phyloP scores from a whole-genome alignment of 1,140 invertebrate species.

The Metaphire vulgaris region DNA sequence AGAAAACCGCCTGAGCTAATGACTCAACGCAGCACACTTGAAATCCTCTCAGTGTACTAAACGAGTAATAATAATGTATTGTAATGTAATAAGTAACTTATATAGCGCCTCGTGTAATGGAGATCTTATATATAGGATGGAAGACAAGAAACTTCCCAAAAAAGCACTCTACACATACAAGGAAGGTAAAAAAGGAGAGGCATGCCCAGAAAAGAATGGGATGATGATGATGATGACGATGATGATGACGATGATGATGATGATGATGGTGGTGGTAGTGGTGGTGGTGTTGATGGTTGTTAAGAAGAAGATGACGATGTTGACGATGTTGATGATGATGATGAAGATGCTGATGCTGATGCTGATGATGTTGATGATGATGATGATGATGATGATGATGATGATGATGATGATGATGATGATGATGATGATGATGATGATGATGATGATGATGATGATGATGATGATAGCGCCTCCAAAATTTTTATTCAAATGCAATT shows the following conservation, averaged over 20 bases:
- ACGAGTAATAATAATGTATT: too few species aligned
- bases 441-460: neutral
- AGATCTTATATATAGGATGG: too few species aligned
- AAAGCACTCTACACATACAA: too few species aligned
- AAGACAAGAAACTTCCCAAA: too few species aligned
- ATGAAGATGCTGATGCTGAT: slow-evolving; percentile 3
- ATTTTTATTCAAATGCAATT: neutral
- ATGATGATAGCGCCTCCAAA: neutral
- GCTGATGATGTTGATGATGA: neutral
- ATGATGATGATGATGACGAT: neutral
- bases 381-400: slow-evolving; percentile 2
- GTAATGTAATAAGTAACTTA: too few species aligned
- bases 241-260: neutral
- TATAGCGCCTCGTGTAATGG: too few species aligned
- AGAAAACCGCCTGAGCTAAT: too few species aligned
- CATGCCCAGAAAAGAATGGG: too few species aligned
- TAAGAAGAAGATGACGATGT: neutral
- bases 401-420: slow-evolving; percentile 10
- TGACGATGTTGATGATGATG: slow-evolving; percentile 2
- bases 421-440: slow-evolving; percentile 7
- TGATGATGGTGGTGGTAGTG: slow-evolving; percentile 6
- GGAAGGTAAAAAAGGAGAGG: too few species aligned
- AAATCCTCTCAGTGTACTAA: too few species aligned
- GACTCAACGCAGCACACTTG: too few species aligned
- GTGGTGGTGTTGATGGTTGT: neutral